phyloP scores from a whole-genome alignment of 2,797 vertebrate species.

The Sebastes vulpes region DNA sequence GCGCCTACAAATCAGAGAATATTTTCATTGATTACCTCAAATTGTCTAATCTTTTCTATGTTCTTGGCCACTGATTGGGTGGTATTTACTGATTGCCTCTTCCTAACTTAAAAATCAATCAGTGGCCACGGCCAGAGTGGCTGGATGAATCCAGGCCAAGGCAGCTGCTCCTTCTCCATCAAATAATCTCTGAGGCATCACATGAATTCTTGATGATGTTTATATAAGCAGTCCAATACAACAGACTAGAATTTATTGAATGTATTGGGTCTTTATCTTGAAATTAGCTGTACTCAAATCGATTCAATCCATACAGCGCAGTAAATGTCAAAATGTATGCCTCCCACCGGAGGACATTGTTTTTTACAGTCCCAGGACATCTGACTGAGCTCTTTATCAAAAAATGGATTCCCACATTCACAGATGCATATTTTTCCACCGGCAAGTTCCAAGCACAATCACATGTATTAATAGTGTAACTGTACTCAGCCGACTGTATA shows the following conservation, averaged over 20 bases:
- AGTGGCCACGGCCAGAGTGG: constrained; percentile 92
- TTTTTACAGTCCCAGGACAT: background rate
- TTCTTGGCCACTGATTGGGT: constrained; percentile 97
- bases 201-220: constrained; percentile 78
- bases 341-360: background rate
- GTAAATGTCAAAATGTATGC: background rate
- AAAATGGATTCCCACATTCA: background rate
- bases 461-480: background rate
- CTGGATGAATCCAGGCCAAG: constrained; percentile 92
- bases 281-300: constrained; percentile 51
- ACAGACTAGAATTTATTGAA: constrained; percentile 50
- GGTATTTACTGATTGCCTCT: constrained; percentile 97
- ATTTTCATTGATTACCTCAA: constrained; percentile 98
- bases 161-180: constrained; percentile 88
- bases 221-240: constrained; percentile 57
- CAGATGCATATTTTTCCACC: background rate
- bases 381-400: background rate
- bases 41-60: constrained; percentile 98
- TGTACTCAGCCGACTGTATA: background rate
- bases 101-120: constrained; percentile 99
- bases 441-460: background rate
- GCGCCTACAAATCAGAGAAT: constrained; percentile 87
- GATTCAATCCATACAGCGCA: background rate
- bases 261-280: constrained; percentile 54
- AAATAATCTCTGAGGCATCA: constrained; percentile 88